Evolutionary conservation across 2,113 vertebrate genomes (phyloP).

Genomic region (Laticauda colubrina): DNA sequence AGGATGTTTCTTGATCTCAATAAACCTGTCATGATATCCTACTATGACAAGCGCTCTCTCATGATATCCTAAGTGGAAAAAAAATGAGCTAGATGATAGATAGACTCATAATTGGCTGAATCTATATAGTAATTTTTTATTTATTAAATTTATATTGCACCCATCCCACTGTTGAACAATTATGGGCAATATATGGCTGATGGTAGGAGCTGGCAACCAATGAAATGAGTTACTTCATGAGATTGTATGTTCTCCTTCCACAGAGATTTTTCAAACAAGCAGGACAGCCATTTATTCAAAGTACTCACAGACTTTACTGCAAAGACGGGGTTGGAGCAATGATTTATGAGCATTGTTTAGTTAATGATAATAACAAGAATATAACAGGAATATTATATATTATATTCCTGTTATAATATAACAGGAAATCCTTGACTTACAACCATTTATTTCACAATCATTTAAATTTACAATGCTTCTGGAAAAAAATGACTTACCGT

Average conservation of each 20-base stretch:
- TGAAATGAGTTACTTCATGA: not conserved
- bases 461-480: not conserved
- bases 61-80: not conserved
- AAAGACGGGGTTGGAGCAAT: not conserved
- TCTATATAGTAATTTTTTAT: not conserved
- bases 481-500: not conserved
- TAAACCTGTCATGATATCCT: not conserved
- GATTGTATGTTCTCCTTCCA: not conserved
- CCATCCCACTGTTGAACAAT: not conserved
- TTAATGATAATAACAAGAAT: not conserved
- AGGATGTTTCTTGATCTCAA: not conserved
- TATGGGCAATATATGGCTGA: not conserved
- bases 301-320: not conserved
- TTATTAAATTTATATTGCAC: not conserved
- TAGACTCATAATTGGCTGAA: not conserved
- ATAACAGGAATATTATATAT: not conserved
- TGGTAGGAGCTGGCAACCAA: not conserved
- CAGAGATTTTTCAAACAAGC: not conserved
- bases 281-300: not conserved
- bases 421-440: not conserved
- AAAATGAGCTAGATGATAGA: not conserved
- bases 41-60: not conserved
- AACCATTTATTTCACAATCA: not conserved
- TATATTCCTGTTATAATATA: too few relatives aligned
- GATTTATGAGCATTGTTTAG: not conserved